phyloP scores from a whole-genome alignment of 35 echinoderm and acorn worm species.

The Holothuria glaberrima region DNA sequence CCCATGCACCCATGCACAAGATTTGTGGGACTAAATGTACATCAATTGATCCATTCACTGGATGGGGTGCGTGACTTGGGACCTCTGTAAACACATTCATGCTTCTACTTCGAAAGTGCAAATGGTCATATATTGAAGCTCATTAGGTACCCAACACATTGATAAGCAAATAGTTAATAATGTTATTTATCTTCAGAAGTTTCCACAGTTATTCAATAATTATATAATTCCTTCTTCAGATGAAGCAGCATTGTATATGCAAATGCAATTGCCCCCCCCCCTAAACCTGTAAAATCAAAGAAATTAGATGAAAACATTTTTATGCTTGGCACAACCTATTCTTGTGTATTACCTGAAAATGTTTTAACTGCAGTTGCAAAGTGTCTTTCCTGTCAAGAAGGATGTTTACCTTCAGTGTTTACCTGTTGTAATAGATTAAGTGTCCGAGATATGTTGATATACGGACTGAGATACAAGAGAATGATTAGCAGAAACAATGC shows the following conservation, averaged over 20 bases:
- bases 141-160: conserved; percentile 24
- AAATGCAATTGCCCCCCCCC: conserved; percentile 22
- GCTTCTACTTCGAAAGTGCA: conserved; percentile 44
- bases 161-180: conserved; percentile 43
- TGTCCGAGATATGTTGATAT: neutral
- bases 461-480: neutral
- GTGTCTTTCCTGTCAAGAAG: neutral
- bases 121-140: conserved; percentile 33
- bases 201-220: conserved; percentile 15
- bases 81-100: conserved; percentile 20
- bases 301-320: neutral
- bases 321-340: conserved; percentile 2
- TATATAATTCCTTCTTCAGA: neutral
- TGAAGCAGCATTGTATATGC: neutral
- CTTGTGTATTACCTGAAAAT: too few species aligned
- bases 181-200: neutral
- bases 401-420: neutral
- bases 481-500: conserved; percentile 6
- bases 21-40: neutral
- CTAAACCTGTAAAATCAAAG: neutral
- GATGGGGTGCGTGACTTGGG: conserved; percentile 5
- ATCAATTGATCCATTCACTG: neutral
- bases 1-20: too few species aligned
- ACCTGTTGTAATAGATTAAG: neutral
- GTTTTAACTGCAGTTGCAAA: neutral